Evolutionary conservation across 1,140 invertebrate species (phyloP).

Genomic region (Dreissena polymorpha): DNA sequence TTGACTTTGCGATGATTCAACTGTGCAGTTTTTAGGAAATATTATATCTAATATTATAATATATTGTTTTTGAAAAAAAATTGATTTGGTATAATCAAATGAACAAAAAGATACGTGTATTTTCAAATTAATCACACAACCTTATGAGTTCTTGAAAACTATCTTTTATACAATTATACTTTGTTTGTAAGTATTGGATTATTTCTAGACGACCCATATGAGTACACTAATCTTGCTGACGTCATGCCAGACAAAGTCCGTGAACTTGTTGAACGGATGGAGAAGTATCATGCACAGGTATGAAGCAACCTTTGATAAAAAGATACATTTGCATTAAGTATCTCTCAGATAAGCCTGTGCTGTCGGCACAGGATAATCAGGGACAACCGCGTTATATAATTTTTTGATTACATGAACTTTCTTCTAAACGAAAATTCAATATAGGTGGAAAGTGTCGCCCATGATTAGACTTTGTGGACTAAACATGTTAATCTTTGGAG

Average conservation of each 20-base stretch:
- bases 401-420: no score
- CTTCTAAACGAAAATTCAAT: no score
- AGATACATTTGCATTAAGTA: no score
- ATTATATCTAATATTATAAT: background rate
- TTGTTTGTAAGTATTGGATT: background rate
- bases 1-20: no score
- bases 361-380: no score
- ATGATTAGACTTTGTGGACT: no score
- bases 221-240: conserved; percentile 30
- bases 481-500: no score
- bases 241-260: conserved; percentile 25
- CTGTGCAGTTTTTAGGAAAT: background rate
- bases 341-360: no score
- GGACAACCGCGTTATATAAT: no score
- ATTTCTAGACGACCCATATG: conserved; percentile 39
- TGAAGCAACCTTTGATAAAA: no score
- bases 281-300: conserved; percentile 18
- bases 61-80: background rate
- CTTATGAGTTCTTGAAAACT: background rate
- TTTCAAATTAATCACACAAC: background rate
- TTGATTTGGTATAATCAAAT: background rate
- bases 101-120: background rate
- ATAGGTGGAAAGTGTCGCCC: no score
- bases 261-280: conserved; percentile 5
- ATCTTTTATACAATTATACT: background rate